A percentile compares a stretch with the other conserved stretches of the same genome.
These are phyloP conservation scores for Sternarchorhynchus goeldii DNA, from an alignment of 2,797 vertebrate species.

Conservation along the genomic window DNA sequence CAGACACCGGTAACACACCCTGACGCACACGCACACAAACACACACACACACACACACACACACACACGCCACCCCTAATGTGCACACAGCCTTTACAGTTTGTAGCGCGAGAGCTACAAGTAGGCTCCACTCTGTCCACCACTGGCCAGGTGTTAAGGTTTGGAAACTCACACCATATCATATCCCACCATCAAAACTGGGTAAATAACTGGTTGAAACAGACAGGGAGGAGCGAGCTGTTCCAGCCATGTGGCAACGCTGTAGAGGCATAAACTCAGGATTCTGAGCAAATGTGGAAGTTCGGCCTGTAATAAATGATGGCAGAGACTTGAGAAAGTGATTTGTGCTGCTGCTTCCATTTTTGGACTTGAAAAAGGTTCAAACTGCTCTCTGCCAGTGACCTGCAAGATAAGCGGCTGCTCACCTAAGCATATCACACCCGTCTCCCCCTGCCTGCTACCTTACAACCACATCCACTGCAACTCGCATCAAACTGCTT, in stretches of 20 bases:
- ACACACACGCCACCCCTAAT: background rate
- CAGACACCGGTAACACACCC: constrained; percentile 3
- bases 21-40: background rate
- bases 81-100: background rate
- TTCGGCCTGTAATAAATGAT: constrained; percentile 25
- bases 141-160: background rate
- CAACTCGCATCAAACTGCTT: constrained; percentile 16
- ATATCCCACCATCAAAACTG: background rate
- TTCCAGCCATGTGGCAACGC: background rate
- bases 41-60: background rate
- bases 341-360: background rate
- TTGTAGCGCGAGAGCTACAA: background rate
- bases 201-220: background rate
- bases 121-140: background rate
- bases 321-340: constrained; percentile 1
- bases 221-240: constrained; percentile 18
- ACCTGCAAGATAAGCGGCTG: constrained; percentile 14
- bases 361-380: background rate
- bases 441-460: background rate
- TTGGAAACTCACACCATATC: background rate
- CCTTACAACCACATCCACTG: constrained; percentile 12
- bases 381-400: background rate
- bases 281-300: constrained; percentile 11
- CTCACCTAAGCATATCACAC: constrained; percentile 30
- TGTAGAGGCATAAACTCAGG: background rate